Evolutionary conservation across 2,797 vertebrate genomes (phyloP), one percentile per base, ranked within the genome.

Genomic region (Hirundo rustica): DNA sequence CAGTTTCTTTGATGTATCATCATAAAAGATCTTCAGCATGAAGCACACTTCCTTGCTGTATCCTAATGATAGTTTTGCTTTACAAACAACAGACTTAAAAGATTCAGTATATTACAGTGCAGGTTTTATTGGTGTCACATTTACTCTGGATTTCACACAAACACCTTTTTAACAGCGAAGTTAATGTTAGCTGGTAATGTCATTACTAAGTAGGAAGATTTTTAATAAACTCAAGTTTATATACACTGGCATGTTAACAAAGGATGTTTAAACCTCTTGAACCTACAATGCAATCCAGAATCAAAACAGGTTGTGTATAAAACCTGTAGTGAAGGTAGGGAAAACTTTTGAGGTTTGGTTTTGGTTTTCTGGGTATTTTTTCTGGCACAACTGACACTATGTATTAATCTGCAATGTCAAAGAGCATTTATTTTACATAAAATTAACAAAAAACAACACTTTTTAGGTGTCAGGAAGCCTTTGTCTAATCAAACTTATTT

Each of bases 21-120:
- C 58, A 85, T 77, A 45, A 89, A 86, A 84, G 36, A 15, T 77
- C 75, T 93, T 83, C 75, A 85, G 44, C 47, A 88, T 80, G 84
- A 88, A 80, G 50, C 11, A n/a, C 25, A n/a, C 1, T 0, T 85
- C 54, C 66, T 92, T 84, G n/a, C 54, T 75, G 8, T 62, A 88
- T 47, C 62, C n/a, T 83, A 88, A 83, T 65, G 54, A 94, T 45
- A 76, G 12, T 57, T 95, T 87, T 77, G 44, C 54, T 82, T 91
- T 82, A 93, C 83, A 89, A 89, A 80, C 45, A 93, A 77, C 30
- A 89, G 40, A 77, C 66, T 72, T 91, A 81, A 91, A 96, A 94
- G 57, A 51, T 87, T 82, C 2, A 1, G 38, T 45, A 30, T 44
- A 77, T 40, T 77, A 62, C 62, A 83, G 44, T 71, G 61, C 22